Base-by-base conservation (phyloP, 2,797 vertebrate genomes). In the Phylloscopus collybita region DNA sequence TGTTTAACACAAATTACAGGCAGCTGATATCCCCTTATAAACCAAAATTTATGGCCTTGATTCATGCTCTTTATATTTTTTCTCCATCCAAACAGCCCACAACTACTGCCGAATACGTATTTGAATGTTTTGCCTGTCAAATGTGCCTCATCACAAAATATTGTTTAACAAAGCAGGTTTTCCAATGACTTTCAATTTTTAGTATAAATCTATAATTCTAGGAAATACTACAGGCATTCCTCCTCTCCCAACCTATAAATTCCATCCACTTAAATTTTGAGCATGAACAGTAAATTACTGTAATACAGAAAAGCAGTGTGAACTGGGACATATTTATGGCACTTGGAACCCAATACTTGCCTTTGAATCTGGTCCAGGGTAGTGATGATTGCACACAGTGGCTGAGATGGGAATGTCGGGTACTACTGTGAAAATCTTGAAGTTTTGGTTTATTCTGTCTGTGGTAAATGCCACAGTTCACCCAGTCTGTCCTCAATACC, bases 11-110 rank as follows among this genome's bases (percentile, higher is more conserved):
- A 64, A 78, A 60, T 45, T 67, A 45, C 13, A 62, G 51, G 49
- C 38, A 71, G 10, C 42, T 87, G 67, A 79, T 85, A 61, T 60
- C 71, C 74, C 54, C 62, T 80, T 95, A 84, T 96, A 96, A 96
- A 97, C 95, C 73, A 94, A 95, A 42, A 57, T 94, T 94, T 96
- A 81, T 20, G 18, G 83, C 83, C n/a, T 97, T 94, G 85, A 61
- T 59, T 94, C 44, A 36, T 72, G 65, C 53, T 34, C 9, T 92
- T 91, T 94, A 74, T 96, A 94, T 97, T 97, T 96, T 95, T 80
- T 34, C 88, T 88, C 40, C 59, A 76, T 95, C 86, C 80, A 72
- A 96, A 75, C 47, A 89, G 80, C 86, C 32, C 57, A 49, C 59
- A 92, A 27, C 53, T 89, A 79, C 93, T 96, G 90, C 81, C 90